These are phyloP conservation scores for Lepisosteus oculatus DNA, from an alignment of 2,113 vertebrate species.

Conservation along the genomic window DNA sequence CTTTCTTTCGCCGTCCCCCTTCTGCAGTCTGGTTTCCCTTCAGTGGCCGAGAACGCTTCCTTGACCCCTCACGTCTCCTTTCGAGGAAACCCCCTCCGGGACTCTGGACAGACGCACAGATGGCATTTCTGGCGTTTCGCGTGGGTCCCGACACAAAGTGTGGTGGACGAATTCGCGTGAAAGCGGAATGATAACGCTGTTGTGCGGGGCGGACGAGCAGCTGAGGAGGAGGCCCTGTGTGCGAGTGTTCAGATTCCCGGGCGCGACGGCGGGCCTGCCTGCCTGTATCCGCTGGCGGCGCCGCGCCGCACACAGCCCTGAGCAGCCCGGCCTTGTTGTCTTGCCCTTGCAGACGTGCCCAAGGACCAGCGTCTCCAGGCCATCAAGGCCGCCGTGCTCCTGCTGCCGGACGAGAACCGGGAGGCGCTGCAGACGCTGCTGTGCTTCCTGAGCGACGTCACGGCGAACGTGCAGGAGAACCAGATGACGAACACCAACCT, in stretches of 20 bases:
- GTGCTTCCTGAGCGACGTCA: conserved; percentile 83
- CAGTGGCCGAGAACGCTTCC: no score
- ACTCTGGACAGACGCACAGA: no score
- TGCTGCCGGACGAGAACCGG: conserved; percentile 80
- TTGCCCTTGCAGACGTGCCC: conserved; percentile 60
- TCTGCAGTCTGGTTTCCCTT: neutral
- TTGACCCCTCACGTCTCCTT: neutral
- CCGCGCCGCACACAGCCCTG: no score
- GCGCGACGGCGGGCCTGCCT: no score
- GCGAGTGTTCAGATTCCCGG: no score
- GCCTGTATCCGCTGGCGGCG: no score
- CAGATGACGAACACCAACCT: conserved; percentile 82
- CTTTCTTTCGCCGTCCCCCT: neutral
- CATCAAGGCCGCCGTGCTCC: conserved; percentile 67
- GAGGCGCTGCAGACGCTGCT: conserved; percentile 84
- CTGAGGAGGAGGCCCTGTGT: no score
- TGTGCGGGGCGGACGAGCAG: no score
- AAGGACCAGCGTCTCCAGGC: conserved; percentile 76
- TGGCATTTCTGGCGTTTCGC: neutral
- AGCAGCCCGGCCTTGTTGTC: no score
- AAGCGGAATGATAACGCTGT: no score
- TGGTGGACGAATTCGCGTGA: neutral
- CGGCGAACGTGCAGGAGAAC: conserved; percentile 69
- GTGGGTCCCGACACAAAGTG: neutral
- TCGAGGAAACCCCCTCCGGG: neutral